Base-by-base conservation (phyloP, 2,888 invertebrate genomes). In the Acanthococcus lagerstroemiae region DNA sequence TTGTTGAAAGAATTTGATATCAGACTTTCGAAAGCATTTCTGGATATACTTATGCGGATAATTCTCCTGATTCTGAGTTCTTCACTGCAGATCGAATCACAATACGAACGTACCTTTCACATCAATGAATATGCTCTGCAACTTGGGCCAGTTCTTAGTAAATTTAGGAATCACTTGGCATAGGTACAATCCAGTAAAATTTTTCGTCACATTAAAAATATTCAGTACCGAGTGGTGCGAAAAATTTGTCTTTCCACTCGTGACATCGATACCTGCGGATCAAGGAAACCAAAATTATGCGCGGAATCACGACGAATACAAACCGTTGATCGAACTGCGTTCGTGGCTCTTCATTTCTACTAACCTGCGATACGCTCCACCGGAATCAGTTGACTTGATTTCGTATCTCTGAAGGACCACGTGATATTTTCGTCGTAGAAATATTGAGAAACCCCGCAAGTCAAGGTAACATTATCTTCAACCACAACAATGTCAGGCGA, bases 391-490 rank as follows among this genome's bases (percentile, higher is more conserved):
- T 22, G 9, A 19, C 50, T 24, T 9, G 24, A 5, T 60, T 25
- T 25, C 9, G 50, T n/a, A 4, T 15, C 19, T 48, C 55, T 63
- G 52, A 73, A 71, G 45, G 73, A 75, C 86, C 85, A 86, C 17
- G 74, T 70, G 2, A 84, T 73, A 12, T 77, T 71, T 3, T 76
- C 73, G 0, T 79, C 77, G 69, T 79, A 82, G 68, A 80, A 78
- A 69, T 80, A 79, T 19, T 79, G 76, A 0, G 83, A 79, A 0
- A 81, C 83, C 2, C 80, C 82, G 73, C 87, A 87, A 4, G 76
- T 78, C 5, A 85, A 70, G 17, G 74, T 75, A 0, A 84, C 72
- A 65, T 79, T 72, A 69, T 86, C 84, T 0, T 81, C 82, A 27
- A 78, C 76, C 0, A 83, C 80, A 1, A 80, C 70, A 50, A 66